Conservation (phyloP, 2,113 vertebrate species). For the Nyctereutes procyonoides region DNA sequence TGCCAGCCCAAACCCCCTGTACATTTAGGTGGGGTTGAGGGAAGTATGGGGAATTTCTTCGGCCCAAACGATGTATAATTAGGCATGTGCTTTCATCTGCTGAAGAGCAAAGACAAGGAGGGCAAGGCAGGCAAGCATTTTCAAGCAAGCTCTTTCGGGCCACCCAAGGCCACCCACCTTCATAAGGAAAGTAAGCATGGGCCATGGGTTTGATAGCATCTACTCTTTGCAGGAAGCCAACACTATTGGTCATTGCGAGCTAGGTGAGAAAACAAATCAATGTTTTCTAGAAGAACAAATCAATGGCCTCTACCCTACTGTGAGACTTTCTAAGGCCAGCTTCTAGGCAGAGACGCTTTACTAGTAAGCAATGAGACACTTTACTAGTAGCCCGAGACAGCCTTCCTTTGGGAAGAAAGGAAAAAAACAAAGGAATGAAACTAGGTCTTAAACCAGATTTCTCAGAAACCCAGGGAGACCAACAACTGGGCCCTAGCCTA, state of each 20-base stretch:
- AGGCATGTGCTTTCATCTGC: not conserved
- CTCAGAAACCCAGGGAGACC: not conserved
- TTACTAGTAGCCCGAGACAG: not conserved
- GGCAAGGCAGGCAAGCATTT: not conserved
- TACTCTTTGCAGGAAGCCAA: not conserved
- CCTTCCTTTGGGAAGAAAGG: not conserved
- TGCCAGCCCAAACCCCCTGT: not conserved
- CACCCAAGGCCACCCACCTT: not conserved
- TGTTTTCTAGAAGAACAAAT: not conserved
- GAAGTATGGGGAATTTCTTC: not conserved
- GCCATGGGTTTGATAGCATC: not conserved
- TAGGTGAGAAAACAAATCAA: slow-evolving; percentile 14
- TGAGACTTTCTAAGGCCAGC: not conserved
- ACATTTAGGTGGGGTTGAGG: not conserved
- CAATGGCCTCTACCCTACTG: not conserved
- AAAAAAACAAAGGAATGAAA: not conserved
- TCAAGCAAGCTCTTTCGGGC: not conserved
- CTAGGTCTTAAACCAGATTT: not conserved
- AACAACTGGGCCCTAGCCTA: not conserved
- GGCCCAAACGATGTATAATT: not conserved
- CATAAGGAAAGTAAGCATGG: slow-evolving; percentile 29
- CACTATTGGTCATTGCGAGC: not conserved
- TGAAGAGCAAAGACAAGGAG: not conserved
- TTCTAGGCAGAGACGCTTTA: not conserved
- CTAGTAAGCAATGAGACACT: not conserved